Evolutionary conservation across 2,888 invertebrate genomes (phyloP).

Genomic region (Tetragnatha montana): DNA sequence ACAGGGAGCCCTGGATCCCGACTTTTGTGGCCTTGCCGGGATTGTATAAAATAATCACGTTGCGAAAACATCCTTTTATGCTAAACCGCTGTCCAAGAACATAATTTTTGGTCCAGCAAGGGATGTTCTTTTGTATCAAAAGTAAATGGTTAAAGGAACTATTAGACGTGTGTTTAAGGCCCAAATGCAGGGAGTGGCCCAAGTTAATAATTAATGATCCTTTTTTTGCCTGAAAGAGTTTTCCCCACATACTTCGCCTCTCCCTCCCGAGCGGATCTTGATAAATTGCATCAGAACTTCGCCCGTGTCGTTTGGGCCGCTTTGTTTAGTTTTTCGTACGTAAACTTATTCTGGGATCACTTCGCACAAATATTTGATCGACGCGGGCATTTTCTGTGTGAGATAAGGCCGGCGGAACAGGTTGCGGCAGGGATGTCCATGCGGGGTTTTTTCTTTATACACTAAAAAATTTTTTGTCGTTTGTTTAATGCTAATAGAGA

Average conservation of each 20-base stretch:
- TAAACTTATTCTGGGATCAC: too few species aligned
- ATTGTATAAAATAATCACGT: conserved; percentile 46
- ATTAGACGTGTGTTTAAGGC: conserved; percentile 66
- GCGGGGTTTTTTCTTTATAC: too few species aligned
- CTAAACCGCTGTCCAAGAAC: conserved; percentile 38
- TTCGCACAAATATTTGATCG: too few species aligned
- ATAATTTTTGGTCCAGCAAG: conserved; percentile 32
- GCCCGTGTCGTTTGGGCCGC: conserved; percentile 30
- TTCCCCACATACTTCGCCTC: conserved; percentile 55
- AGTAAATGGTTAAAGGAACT: conserved; percentile 65
- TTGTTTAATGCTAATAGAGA: too few species aligned
- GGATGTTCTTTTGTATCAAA: conserved; percentile 45
- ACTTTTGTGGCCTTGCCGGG: not conserved
- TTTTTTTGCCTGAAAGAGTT: conserved; percentile 62
- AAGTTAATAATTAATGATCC: conserved; percentile 70
- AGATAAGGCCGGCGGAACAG: too few species aligned
- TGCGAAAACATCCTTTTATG: conserved; percentile 41
- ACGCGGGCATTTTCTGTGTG: too few species aligned
- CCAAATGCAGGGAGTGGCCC: conserved; percentile 64
- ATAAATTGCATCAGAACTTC: conserved; percentile 46
- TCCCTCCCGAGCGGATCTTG: conserved; percentile 59
- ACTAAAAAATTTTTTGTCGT: too few species aligned
- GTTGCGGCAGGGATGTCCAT: too few species aligned
- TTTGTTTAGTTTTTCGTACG: too few species aligned
- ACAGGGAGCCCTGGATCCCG: not conserved